Evolutionary conservation across 2,113 vertebrate species (phyloP), one percentile per base, ranked within the genome.

Genomic region (Plotosus lineatus): DNA sequence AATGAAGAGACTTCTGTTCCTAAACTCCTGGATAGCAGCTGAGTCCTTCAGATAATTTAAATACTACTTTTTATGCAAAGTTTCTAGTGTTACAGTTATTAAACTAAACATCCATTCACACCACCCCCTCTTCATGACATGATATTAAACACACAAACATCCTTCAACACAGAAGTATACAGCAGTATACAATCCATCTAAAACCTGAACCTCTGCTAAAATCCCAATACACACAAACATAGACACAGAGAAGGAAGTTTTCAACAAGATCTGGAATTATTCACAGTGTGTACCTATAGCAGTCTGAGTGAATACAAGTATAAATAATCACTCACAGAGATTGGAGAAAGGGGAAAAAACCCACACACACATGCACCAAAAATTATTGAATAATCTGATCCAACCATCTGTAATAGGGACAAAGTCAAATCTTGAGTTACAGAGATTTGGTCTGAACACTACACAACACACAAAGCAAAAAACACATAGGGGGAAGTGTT

Each of bases 231-330:
- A 46, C 23, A 14, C 28, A 44, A 31, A 28, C 55, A 80, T 75
- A 12, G 17, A 31, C 28, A 56, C 40, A 79, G 51, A 74, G 77
- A 86, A 85, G n/a, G n/a, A 88, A 72, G 86, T 56, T 82, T 73
- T 81, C 75, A 75, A 83, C 73, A 81, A 71, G 55, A 73, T 72
- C 31, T 73, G 80, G 82, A 87, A 87, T 76, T 76, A 81, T 83
- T 85, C 71, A 42, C 68, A 56, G 79, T 80, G 46, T 85, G 84
- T 84, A 74, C 82, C 81, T 78, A n/a, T n/a, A 72, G 76, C 78
- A 40, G 61, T 80, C 75, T 82, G 77, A 83, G 89, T 88, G 69
- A 46, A 90, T 69, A 48, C 48, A 31, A 83, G 79, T 82, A 42
- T 75, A 75, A 80, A 86, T 60, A 44, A 36, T 42, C 36, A 66